Conservation (phyloP, 2,888 invertebrate genomes). For the Nasonia oneida region DNA sequence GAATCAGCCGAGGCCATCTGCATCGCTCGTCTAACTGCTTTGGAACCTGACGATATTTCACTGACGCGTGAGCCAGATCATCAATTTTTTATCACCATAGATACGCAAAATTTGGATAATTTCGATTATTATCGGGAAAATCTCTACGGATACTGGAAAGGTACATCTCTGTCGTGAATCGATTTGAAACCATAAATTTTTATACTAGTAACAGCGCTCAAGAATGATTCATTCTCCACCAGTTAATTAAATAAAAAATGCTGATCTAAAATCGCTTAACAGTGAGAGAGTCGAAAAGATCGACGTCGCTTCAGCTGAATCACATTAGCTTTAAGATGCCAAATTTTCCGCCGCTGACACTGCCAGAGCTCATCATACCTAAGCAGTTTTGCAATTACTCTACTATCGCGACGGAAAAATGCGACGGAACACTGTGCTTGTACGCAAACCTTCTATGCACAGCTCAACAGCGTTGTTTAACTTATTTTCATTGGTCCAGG, state of each 20-base stretch:
- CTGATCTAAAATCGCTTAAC: no score
- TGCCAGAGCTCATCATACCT: background rate
- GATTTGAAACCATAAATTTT: background rate
- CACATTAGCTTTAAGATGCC: conserved; percentile 21
- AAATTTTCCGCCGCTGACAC: background rate
- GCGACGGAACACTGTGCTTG: conserved; percentile 16
- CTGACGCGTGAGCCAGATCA: background rate
- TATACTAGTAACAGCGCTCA: no score
- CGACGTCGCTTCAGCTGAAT: background rate
- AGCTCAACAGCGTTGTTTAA: conserved; percentile 23
- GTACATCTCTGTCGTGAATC: background rate
- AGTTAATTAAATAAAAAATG: no score
- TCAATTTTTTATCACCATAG: conserved; percentile 27
- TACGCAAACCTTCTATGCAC: background rate
- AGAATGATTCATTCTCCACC: no score
- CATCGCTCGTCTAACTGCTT: conserved; percentile 3
- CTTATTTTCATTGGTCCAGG: conserved; percentile 22
- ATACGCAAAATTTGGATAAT: conserved; percentile 17
- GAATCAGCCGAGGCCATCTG: background rate
- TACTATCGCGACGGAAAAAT: background rate
- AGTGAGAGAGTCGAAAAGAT: background rate
- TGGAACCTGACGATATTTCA: conserved; percentile 3
- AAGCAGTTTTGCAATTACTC: conserved; percentile 8
- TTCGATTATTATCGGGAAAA: conserved; percentile 33
- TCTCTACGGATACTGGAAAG: conserved; percentile 31